Percentiles rank a stretch among this genome's conserved stretches.
Evolutionary conservation across 1,140 invertebrate genomes (phyloP).

Genomic region (Achroia grisella): DNA sequence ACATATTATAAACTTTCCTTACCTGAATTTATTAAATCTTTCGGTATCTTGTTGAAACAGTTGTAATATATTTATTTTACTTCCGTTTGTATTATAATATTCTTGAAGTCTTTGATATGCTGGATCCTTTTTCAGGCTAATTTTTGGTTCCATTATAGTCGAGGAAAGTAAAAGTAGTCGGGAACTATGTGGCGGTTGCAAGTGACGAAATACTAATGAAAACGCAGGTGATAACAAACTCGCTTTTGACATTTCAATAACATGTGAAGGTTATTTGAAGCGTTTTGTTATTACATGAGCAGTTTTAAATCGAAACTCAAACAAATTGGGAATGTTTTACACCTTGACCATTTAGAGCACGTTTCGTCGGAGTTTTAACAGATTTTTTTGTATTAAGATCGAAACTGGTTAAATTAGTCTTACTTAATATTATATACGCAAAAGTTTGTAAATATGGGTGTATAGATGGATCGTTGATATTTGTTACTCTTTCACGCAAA

Average conservation of each 20-base stretch:
- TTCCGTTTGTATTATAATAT: slow-evolving; percentile 79
- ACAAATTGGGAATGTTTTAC: too few species aligned
- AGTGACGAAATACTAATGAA: slow-evolving; percentile 34
- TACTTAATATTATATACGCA: too few species aligned
- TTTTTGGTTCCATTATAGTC: slow-evolving; percentile 58
- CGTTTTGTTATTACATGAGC: slow-evolving; percentile 37
- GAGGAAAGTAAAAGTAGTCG: slow-evolving; percentile 27
- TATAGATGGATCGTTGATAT: too few species aligned
- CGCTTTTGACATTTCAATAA: slow-evolving; percentile 67
- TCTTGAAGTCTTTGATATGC: slow-evolving; percentile 83
- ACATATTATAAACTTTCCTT: too few species aligned
- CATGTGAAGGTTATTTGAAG: slow-evolving; percentile 55
- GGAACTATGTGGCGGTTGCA: slow-evolving; percentile 22
- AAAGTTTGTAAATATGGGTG: too few species aligned
- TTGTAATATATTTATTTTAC: slow-evolving; percentile 84
- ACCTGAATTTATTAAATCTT: slow-evolving; percentile 90
- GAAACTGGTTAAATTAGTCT: too few species aligned
- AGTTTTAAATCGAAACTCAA: too few species aligned
- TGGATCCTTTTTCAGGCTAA: slow-evolving; percentile 77
- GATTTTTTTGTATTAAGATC: too few species aligned
- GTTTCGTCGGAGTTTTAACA: too few species aligned
- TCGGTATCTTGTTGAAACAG: slow-evolving; percentile 84
- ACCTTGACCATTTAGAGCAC: too few species aligned
- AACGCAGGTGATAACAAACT: slow-evolving; percentile 46
- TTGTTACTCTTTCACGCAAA: too few species aligned